Evolutionary conservation across 2,113 vertebrate genomes (phyloP).

Genomic region (Bos javanicus): DNA sequence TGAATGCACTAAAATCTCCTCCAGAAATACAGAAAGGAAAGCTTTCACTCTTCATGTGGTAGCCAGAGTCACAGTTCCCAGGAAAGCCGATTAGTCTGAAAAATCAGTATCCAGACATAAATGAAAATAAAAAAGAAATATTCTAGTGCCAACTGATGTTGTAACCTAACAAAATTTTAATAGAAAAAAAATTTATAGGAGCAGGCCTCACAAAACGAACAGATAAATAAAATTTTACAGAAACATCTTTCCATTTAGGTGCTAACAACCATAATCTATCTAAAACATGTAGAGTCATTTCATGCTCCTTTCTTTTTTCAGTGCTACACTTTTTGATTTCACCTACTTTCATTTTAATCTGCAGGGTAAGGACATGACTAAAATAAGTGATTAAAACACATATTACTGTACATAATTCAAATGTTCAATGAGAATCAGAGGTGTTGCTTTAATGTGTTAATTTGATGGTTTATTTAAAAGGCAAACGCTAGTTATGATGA

Average conservation of each 20-base stretch:
- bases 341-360: constrained; percentile 1
- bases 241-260: neutral
- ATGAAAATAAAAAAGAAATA: neutral
- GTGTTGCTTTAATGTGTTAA: constrained; percentile 12
- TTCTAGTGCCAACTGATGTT: neutral
- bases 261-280: neutral
- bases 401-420: neutral
- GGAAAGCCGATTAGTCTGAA: neutral
- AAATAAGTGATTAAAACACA: constrained; percentile 9
- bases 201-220: neutral
- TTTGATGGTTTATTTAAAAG: neutral
- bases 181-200: neutral
- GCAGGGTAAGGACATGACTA: neutral
- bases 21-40: neutral
- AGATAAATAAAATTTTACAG: neutral
- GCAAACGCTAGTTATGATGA: neutral
- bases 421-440: neutral
- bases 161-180: neutral
- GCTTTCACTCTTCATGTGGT: neutral
- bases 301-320: neutral
- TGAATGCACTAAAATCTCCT: neutral
- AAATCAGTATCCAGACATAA: neutral
- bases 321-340: neutral
- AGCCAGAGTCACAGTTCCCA: neutral
- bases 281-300: neutral